Base-by-base conservation (phyloP, 2,888 invertebrate genomes). In the Luperina nickerlii region DNA sequence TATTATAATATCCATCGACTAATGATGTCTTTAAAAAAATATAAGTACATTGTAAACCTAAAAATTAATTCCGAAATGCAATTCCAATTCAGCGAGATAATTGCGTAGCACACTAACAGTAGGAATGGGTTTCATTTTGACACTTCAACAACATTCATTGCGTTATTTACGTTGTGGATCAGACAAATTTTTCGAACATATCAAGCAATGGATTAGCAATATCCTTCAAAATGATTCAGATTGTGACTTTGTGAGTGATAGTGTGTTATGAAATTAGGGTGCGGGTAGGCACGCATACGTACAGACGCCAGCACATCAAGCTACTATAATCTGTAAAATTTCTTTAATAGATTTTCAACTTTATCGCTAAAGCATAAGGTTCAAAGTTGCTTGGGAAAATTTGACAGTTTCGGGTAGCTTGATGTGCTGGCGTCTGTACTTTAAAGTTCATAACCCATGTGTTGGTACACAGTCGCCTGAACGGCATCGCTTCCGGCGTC, bases 401-500 rank as follows among this genome's bases (percentile, higher is more conserved):
- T 42, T 42, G 42, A 42, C 42, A 6, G 42, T 7, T 42, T 42
- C 7, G 5, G 7, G 42, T 42, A 42, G 42, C 42, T 42, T 42
- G 42, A 42, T 7, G 42, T 42, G 42, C 42, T 42, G 42, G 42
- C 42, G 42, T 42, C 45, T 45, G 45, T 42, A 11, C 7, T 60
- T 8, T 24, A 62, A 54, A 24, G n/a, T 63, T 70, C 20, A 18
- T 84, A 66, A 76, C 62, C 48, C 32, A 65, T 74, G 45, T 82
- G 75, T 79, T 82, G 80, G 38, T 82, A 65, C 63, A 67, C 95
- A 98, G 98, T 93, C 97, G 98, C 89, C 95, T 98, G 91, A 98
- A 98, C 94, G 98, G 98, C 90, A 95, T 98, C 90, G 98, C 98
- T 72, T 97, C 98, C 67, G 98, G 98, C 73, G 97, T 98, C 87